These are phyloP conservation scores for Parthenolecanium corni DNA, from an alignment of 2,888 invertebrate species.

Conservation along the genomic window DNA sequence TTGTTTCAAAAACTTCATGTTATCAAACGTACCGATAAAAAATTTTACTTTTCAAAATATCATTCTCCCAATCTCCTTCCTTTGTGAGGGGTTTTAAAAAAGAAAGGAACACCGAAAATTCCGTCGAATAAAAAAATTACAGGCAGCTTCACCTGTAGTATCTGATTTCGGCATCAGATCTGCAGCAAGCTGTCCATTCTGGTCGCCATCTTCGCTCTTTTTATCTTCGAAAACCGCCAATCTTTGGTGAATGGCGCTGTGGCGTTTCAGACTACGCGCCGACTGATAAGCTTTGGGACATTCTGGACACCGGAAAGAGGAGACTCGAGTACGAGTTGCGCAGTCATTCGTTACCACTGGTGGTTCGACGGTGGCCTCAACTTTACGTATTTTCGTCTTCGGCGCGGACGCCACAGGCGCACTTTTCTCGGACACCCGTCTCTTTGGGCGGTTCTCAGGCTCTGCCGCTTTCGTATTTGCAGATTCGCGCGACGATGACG, in stretches of 20 bases:
- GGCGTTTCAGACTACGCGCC: neutral
- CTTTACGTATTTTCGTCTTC: neutral
- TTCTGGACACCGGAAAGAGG: neutral
- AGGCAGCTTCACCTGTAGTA: no score
- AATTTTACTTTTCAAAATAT: no score
- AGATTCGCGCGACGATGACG: neutral
- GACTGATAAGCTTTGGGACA: slow-evolving; percentile 5
- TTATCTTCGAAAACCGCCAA: neutral
- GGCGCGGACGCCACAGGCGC: neutral
- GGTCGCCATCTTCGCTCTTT: neutral
- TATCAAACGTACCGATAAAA: no score
- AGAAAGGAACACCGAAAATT: no score
- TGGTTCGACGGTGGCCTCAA: neutral
- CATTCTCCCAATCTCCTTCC: no score
- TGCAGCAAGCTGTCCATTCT: neutral
- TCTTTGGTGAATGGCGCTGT: neutral
- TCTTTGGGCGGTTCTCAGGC: neutral
- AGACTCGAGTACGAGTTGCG: neutral
- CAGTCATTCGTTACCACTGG: neutral
- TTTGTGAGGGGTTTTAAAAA: no score
- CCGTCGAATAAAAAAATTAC: no score
- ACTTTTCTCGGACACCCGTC: neutral
- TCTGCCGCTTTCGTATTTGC: neutral
- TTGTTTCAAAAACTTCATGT: no score
- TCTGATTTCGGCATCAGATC: neutral